phyloP scores from a whole-genome alignment of 2,113 vertebrate species.

The Ptychochromis oligacanthus region DNA sequence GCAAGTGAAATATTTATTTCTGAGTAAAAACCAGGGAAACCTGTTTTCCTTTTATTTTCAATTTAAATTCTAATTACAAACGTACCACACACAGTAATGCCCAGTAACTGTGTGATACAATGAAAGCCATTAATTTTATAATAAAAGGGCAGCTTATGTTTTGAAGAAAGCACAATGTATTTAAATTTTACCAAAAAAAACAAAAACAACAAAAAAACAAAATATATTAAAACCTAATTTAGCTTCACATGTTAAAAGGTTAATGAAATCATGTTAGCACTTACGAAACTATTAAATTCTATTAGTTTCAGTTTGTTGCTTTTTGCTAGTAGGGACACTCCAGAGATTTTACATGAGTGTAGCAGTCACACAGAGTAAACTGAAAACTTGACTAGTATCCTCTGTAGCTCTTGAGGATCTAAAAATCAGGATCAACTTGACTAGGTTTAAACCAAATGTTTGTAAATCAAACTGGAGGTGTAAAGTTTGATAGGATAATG shows the following conservation, averaged over 20 bases:
- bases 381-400: too few species aligned
- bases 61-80: slow-evolving; percentile 3
- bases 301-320: background rate
- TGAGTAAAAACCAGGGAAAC: background rate
- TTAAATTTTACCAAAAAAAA: background rate
- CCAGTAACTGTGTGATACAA: background rate
- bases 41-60: background rate
- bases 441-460: background rate
- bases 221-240: background rate
- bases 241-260: background rate
- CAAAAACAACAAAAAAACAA: background rate
- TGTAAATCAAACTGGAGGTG: background rate
- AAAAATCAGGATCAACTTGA: background rate
- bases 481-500: background rate
- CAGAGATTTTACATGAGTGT: background rate
- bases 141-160: background rate
- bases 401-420: too few species aligned
- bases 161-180: background rate
- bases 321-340: background rate
- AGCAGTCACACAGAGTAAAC: too few species aligned
- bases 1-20: background rate
- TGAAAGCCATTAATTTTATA: background rate
- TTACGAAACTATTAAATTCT: background rate
- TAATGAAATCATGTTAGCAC: background rate
- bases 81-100: background rate